Conservation (phyloP, 2,113 vertebrate genomes). For the Bufo bufo region DNA sequence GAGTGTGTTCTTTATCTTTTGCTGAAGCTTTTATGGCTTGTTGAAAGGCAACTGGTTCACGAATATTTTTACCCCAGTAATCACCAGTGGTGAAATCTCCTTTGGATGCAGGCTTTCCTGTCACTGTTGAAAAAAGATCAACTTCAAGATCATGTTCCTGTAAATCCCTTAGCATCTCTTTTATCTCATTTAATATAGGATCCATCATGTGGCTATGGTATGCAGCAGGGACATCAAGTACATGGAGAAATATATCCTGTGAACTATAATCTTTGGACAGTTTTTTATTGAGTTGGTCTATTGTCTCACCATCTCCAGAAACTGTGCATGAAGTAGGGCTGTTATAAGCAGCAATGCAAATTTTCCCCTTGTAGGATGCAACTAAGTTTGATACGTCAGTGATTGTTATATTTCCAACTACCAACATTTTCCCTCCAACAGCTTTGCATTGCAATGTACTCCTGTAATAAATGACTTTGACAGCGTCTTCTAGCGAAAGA, state of each 20-base stretch:
- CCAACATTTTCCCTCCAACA: constrained; percentile 79
- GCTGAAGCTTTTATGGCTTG: constrained; percentile 68
- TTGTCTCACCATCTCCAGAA: background rate
- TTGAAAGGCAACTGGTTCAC: constrained; percentile 81
- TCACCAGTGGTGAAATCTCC: constrained; percentile 74
- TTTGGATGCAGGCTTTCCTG: constrained; percentile 67
- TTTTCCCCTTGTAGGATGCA: constrained; percentile 66
- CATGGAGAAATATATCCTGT: constrained; percentile 75
- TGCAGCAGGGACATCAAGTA: constrained; percentile 75
- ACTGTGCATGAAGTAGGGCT: constrained; percentile 80
- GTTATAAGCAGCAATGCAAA: constrained; percentile 82
- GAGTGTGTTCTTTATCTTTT: constrained; percentile 66
- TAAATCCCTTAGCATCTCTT: constrained; percentile 68
- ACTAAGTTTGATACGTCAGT: constrained; percentile 70
- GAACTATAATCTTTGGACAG: constrained; percentile 66
- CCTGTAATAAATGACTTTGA: constrained; percentile 79
- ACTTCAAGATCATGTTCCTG: constrained; percentile 62
- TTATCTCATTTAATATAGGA: constrained; percentile 71
- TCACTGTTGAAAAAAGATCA: constrained; percentile 81
- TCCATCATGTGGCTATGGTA: constrained; percentile 88
- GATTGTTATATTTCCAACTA: constrained; percentile 78
- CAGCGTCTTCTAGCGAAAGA: constrained; percentile 81
- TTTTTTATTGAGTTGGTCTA: constrained; percentile 63
- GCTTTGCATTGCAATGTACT: constrained; percentile 78
- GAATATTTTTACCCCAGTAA: constrained; percentile 83